Evolutionary conservation across 2,888 invertebrate species (phyloP), one percentile per base, ranked within the genome.

Genomic region (Dynastes maya): DNA sequence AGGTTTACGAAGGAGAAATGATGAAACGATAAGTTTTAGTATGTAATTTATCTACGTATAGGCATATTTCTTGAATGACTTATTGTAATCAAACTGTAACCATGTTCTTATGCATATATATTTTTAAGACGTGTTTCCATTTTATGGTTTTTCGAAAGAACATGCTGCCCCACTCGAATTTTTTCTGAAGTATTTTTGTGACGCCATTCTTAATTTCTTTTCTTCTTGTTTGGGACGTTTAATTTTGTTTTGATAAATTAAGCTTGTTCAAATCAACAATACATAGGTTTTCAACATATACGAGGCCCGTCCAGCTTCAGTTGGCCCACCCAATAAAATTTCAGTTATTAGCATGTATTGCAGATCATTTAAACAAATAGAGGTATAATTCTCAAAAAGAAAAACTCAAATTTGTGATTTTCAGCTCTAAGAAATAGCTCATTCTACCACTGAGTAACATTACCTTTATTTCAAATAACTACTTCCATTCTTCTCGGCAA

Each of bases 1-100:
- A 61, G 61, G 45, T 8, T 45, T 11, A 45, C 45, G 45, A 45
- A 45, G 8, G 45, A 51, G 29, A 22, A 71, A 84, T 83, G 85
- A 83, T 78, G 78, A 82, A 53, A 84, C 82, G 82, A 83, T 82
- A 84, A 80, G 84, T 83, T 85, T 85, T 85, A 84, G 83, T 77
- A 81, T 84, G 83, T 85, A 85, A 84, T 84, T 84, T 83, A 79
- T 82, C 83, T 83, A 49, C 51, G 83, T 82, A 83, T 86, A 86
- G 84, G 85, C 82, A 84, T 85, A 84, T 80, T 78, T 78, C 70
- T 79, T 80, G 79, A 80, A 81, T 74, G 76, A 82, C 78, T 81
- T 58, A 58, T 68, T 80, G 81, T 82, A 82, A 82, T 82, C 81
- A 79, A 79, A 79, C 77, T 77, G 79, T 79, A 79, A 78, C 75